phyloP scores from a whole-genome alignment of 2,888 invertebrate genomes.

The Syrphus vitripennis region DNA sequence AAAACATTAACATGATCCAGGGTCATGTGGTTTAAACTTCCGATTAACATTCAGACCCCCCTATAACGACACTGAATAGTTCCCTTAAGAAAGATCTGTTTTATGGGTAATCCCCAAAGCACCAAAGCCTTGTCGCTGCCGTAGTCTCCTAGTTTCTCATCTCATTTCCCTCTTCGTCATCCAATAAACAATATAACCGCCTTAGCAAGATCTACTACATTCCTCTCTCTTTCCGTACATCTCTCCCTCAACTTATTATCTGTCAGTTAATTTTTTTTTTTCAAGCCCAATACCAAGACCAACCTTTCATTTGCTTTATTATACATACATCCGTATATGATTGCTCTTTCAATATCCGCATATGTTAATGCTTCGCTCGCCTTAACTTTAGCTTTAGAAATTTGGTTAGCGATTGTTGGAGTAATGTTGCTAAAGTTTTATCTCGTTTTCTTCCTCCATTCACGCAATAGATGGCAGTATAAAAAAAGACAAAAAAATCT shows the following conservation, averaged over 20 bases:
- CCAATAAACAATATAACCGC: neutral
- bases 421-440: constrained; percentile 19
- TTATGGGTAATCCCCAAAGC: constrained; percentile 53
- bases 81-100: constrained; percentile 5
- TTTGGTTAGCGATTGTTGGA: constrained; percentile 18
- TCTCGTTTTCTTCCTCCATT: constrained; percentile 27
- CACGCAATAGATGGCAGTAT: constrained; percentile 41
- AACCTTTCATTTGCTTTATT: constrained; percentile 34
- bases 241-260: neutral
- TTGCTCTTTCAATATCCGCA: constrained; percentile 52
- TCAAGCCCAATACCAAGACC: constrained; percentile 26
- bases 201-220: constrained; percentile 17
- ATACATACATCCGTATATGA: constrained; percentile 1
- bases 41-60: neutral
- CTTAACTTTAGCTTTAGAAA: constrained; percentile 29
- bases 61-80: neutral
- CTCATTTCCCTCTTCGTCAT: neutral
- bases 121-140: constrained; percentile 24
- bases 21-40: too few species aligned
- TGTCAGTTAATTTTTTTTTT: constrained; percentile 4
- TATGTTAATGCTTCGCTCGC: constrained; percentile 23
- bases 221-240: constrained; percentile 6
- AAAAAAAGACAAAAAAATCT: constrained; percentile 25
- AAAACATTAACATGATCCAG: too few species aligned
- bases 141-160: constrained; percentile 24